A percentile compares a stretch with the other conserved stretches of the same genome.
Conservation (phyloP, 2,113 vertebrate species). For the Mormyrus iriodes region DNA sequence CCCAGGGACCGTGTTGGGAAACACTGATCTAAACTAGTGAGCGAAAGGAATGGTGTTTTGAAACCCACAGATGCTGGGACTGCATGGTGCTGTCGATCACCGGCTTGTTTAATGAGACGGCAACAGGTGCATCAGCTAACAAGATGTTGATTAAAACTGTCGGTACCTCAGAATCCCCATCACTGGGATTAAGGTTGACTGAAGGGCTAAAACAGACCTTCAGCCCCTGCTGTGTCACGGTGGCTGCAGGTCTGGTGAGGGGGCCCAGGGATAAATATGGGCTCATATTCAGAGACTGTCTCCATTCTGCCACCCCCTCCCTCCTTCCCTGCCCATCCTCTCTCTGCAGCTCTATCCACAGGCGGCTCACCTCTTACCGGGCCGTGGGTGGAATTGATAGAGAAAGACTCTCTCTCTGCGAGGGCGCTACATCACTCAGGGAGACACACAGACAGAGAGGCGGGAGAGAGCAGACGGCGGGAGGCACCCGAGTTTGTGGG, state of each 20-base stretch:
- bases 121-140: neutral
- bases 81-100: neutral
- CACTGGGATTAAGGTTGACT: neutral
- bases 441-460: neutral
- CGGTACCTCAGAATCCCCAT: neutral
- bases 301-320: neutral
- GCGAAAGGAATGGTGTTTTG: neutral
- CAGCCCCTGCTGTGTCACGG: neutral
- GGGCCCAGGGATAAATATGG: neutral
- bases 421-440: neutral
- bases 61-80: neutral
- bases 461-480: neutral
- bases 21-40: neutral
- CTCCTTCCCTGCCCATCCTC: neutral
- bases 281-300: neutral
- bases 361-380: neutral
- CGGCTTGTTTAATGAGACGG: neutral
- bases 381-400: neutral
- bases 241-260: neutral
- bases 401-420: neutral
- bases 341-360: neutral
- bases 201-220: neutral
- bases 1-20: neutral
- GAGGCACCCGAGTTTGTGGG: neutral
- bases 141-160: neutral